Evolutionary conservation across 2,888 invertebrate genomes (phyloP).

Genomic region (Stratiomys singularior): DNA sequence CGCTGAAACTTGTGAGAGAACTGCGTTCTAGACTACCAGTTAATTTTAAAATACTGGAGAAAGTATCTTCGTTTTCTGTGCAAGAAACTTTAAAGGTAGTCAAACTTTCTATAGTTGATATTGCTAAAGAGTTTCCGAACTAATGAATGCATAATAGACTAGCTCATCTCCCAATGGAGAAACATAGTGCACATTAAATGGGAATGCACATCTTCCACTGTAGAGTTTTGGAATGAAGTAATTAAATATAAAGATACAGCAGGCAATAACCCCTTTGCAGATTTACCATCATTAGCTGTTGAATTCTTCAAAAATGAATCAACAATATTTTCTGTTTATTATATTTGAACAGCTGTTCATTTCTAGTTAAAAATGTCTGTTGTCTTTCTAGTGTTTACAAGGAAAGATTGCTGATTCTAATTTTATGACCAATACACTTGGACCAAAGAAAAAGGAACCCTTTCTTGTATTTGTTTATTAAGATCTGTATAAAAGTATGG

Average conservation of each 20-base stretch:
- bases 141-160: not conserved
- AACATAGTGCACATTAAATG: constrained; percentile 14
- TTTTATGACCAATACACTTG: too few species aligned
- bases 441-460: too few species aligned
- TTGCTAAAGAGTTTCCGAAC: constrained; percentile 6
- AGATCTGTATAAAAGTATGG: too few species aligned
- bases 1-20: constrained; percentile 1
- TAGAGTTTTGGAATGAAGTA: constrained; percentile 14
- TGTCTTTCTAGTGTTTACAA: too few species aligned
- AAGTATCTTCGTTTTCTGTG: constrained; percentile 7
- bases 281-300: constrained; percentile 4
- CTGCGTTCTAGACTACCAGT: not conserved
- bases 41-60: constrained; percentile 8
- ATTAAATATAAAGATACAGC: not conserved
- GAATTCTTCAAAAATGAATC: too few species aligned
- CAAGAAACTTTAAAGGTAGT: constrained; percentile 7
- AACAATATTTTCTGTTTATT: too few species aligned
- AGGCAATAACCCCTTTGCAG: constrained; percentile 6
- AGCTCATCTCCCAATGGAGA: constrained; percentile 3
- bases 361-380: too few species aligned
- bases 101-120: constrained; percentile 11
- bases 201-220: constrained; percentile 6
- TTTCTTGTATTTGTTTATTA: too few species aligned
- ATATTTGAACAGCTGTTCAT: too few species aligned
- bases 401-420: too few species aligned